A percentile compares a stretch with the other conserved stretches of the same genome.
These are phyloP conservation scores for Acomys russatus DNA, from an alignment of 2,797 vertebrate genomes.

Conservation along the genomic window DNA sequence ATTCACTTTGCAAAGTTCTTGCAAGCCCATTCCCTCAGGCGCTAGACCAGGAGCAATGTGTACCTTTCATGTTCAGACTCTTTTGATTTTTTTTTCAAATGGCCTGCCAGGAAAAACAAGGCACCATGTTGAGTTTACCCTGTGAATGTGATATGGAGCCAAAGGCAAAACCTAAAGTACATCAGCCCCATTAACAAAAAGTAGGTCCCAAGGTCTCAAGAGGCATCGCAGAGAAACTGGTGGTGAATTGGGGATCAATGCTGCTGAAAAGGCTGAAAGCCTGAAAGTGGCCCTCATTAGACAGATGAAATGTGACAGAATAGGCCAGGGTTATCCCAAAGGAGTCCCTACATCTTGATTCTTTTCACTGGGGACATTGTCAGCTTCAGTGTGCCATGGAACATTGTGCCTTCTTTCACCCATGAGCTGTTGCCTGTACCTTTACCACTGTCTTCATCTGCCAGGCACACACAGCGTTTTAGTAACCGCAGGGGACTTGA, in stretches of 20 bases:
- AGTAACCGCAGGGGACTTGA: not conserved
- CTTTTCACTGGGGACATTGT: constrained; percentile 3
- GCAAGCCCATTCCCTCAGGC: not conserved
- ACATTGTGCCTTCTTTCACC: not conserved
- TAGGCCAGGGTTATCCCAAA: not conserved
- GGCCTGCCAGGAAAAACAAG: constrained; percentile 21
- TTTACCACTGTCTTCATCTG: not conserved
- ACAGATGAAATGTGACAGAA: not conserved
- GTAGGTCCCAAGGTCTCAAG: not conserved
- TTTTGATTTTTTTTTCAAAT: not conserved
- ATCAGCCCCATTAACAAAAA: constrained; percentile 17
- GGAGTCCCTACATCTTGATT: not conserved
- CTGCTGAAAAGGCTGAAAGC: not conserved
- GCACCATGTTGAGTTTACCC: not conserved
- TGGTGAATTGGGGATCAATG: not conserved
- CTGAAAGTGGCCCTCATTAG: constrained; percentile 37
- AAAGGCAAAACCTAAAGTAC: constrained; percentile 11
- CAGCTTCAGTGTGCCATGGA: not conserved
- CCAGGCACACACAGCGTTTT: not conserved
- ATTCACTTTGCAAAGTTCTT: constrained; percentile 14
- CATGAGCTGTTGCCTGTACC: not conserved
- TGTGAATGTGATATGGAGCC: not conserved
- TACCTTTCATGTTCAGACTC: not conserved
- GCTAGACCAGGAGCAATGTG: constrained; percentile 9
- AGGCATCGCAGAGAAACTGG: constrained; percentile 13